Conservation (phyloP, 2,888 invertebrate species). For the Ectobius pallidus region DNA sequence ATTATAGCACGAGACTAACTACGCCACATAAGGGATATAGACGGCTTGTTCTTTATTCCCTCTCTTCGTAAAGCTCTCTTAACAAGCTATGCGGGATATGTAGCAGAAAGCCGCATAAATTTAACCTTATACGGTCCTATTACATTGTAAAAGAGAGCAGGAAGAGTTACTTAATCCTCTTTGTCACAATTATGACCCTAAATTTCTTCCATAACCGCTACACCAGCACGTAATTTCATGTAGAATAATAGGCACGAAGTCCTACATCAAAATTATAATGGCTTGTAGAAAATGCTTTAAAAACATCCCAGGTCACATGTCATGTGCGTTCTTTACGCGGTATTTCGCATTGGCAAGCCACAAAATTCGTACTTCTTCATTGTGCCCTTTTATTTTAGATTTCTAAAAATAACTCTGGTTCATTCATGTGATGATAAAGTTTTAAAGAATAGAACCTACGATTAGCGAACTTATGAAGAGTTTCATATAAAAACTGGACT, state of each 20-base stretch:
- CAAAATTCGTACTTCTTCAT: too few relatives aligned
- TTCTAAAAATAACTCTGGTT: too few relatives aligned
- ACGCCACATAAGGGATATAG: background rate
- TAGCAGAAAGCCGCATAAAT: background rate
- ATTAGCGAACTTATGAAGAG: too few relatives aligned
- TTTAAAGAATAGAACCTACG: too few relatives aligned
- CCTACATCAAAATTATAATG: conserved; percentile 14
- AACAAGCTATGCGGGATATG: background rate
- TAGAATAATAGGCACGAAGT: background rate
- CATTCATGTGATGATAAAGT: too few relatives aligned
- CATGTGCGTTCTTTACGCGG: too few relatives aligned
- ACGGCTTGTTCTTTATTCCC: background rate
- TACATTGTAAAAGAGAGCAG: conserved; percentile 9
- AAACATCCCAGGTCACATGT: background rate
- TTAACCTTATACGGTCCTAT: background rate
- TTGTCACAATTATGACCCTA: conserved; percentile 26
- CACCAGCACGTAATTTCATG: background rate
- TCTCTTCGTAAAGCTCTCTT: background rate
- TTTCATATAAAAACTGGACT: too few relatives aligned
- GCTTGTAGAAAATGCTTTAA: background rate
- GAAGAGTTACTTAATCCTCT: conserved; percentile 7
- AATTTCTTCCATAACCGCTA: conserved; percentile 18
- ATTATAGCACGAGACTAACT: background rate
- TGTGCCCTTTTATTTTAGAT: too few relatives aligned
- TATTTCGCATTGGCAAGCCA: too few relatives aligned